Evolutionary conservation across 2,113 vertebrate genomes (phyloP).

Genomic region (Sceloporus tristichus): DNA sequence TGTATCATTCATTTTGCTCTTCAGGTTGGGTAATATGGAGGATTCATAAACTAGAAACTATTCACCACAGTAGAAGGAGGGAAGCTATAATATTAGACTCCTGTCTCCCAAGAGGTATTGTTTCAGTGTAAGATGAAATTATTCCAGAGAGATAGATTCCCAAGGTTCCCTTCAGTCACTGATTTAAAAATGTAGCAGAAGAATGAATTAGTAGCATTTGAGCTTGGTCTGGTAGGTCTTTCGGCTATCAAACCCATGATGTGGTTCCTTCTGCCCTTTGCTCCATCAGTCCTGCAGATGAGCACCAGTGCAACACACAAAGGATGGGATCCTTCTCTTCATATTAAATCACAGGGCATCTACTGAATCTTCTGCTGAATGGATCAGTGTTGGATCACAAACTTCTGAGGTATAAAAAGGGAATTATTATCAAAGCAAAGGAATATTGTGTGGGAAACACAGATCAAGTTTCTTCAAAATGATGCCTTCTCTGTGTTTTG

Average conservation of each 20-base stretch:
- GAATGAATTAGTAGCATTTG: neutral
- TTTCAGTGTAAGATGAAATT: neutral
- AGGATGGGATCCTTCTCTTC: neutral
- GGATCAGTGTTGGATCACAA: too few relatives aligned
- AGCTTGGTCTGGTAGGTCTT: neutral
- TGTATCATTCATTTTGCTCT: too few relatives aligned
- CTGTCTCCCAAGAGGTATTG: neutral
- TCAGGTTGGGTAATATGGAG: too few relatives aligned
- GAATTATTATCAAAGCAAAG: neutral
- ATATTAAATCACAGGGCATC: too few relatives aligned
- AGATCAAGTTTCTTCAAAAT: neutral
- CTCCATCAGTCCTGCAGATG: neutral
- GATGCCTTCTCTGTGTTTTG: too few relatives aligned
- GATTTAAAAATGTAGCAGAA: neutral
- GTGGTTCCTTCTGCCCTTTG: neutral
- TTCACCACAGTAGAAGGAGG: too few relatives aligned
- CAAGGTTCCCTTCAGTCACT: neutral
- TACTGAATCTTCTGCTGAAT: too few relatives aligned
- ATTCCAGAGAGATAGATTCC: neutral
- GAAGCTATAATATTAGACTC: neutral
- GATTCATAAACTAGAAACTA: too few relatives aligned
- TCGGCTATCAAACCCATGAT: neutral
- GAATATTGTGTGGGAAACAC: neutral
- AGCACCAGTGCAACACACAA: neutral
- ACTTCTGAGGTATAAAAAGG: neutral